Evolutionary conservation across 2,888 invertebrate species (phyloP).

Genomic region (Digitonthophagus gazella): DNA sequence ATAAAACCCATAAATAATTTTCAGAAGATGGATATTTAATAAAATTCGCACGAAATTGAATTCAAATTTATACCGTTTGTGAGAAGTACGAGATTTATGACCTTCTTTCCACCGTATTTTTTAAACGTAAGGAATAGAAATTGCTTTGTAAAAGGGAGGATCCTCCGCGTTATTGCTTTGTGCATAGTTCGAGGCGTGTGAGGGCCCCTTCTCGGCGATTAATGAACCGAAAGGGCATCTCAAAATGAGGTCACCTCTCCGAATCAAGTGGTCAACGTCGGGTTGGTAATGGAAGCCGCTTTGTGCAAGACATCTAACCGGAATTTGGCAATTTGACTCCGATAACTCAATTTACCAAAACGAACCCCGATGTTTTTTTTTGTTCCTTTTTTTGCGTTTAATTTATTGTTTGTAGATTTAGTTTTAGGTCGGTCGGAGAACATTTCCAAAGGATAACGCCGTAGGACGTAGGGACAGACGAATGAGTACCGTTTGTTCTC

Average conservation of each 20-base stretch:
- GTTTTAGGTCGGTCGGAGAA: neutral
- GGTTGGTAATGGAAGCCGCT: neutral
- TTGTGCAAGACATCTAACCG: neutral
- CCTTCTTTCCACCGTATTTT: neutral
- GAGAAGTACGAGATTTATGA: neutral
- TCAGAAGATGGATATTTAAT: neutral
- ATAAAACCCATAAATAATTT: neutral
- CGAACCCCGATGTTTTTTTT: too few relatives aligned
- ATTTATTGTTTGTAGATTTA: neutral
- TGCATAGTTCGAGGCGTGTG: neutral
- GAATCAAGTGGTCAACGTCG: neutral
- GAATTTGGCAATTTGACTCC: neutral
- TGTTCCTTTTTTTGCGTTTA: too few relatives aligned
- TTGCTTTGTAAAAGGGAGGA: neutral
- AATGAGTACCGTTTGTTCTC: neutral
- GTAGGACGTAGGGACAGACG: neutral
- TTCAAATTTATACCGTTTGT: neutral
- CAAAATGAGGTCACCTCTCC: neutral
- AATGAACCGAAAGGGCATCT: neutral
- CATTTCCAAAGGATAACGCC: neutral
- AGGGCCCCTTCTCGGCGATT: neutral
- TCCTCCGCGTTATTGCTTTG: neutral
- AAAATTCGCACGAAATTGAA: neutral
- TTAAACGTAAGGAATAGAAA: too few relatives aligned
- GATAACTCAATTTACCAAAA: neutral